Evolutionary conservation across 2,797 vertebrate genomes (phyloP), one percentile per base, ranked within the genome.

Genomic region (Oreochromis mossambicus): DNA sequence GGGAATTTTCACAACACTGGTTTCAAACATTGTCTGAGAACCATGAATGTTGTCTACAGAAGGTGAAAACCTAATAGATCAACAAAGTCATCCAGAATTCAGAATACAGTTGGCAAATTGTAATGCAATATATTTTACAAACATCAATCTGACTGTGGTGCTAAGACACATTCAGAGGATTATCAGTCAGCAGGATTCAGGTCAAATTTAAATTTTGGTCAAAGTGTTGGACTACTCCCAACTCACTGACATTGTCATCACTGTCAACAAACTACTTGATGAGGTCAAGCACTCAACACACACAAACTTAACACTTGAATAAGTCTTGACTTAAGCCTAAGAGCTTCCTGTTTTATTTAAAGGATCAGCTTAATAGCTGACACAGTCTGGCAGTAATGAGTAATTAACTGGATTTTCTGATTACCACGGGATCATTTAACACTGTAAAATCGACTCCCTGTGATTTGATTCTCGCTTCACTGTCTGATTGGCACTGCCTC

Each of bases 331-430:
- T 75, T 50, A 75, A 50, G 43, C 46, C 26, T 32, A 32, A 32
- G 43, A 82, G 79, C 78, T 84, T 63, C 77, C 73, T 29, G 77
- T 76, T 78, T 68, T 83, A 79, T 78, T 84, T 80, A 82, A 86
- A 85, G 24, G 54, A 82, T 43, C 24, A 46, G 61, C 19, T 2
- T 66, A 38, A 73, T 90, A 79, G 91, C 88, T 56, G 84, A 78
- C 78, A 83, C 87, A 83, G 52, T 82, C 68, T 79, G 84, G 52
- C 77, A 43, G 19, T 85, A 83, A 91, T 87, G 54, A 91, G 80
- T 66, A 85, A 91, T 93, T 86, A 90, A 76, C 36, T 79, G 78
- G 88, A 88, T 86, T 84, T 79, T 52, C 86, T 85, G 83, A 87
- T 87, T 82, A 86, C 77, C 50, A 50, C 43, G 41, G 63, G 79